Conservation (phyloP, 2,797 vertebrate genomes). For the Cryptoprocta ferox region DNA sequence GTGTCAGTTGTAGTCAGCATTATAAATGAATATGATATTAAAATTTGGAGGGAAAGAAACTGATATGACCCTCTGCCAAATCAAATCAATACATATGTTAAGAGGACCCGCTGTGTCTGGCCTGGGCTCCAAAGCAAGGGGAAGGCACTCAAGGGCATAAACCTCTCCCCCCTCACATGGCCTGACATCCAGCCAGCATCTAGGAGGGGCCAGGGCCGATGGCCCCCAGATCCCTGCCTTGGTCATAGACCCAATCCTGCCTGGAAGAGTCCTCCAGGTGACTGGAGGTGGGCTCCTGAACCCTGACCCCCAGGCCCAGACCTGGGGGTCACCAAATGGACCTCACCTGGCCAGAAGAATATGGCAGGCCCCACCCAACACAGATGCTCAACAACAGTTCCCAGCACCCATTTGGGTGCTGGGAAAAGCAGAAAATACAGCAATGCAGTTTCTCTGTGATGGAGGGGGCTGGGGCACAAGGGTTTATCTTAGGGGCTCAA, state of each 20-base stretch:
- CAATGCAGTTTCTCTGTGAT: not conserved
- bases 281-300: not conserved
- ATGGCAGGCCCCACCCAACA: not conserved
- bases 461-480: not conserved
- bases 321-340: not conserved
- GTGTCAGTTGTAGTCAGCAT: constrained; percentile 30
- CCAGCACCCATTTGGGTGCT: not conserved
- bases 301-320: not conserved
- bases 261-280: not conserved
- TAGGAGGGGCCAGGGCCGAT: not conserved
- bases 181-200: too few species aligned
- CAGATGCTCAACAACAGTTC: not conserved
- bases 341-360: not conserved
- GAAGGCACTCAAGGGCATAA: accelerated
- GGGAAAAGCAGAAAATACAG: not conserved
- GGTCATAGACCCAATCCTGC: too few species aligned
- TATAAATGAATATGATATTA: constrained; percentile 62
- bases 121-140: not conserved
- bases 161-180: accelerated
- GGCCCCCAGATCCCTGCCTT: not conserved
- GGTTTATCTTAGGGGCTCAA: not conserved
- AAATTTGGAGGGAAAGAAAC: constrained; percentile 17
- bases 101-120: not conserved
- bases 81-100: not conserved
- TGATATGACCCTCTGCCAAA: constrained; percentile 7